A percentile compares a stretch with the other conserved stretches of the same genome.
These are phyloP conservation scores for Margaritifera margaritifera DNA, from an alignment of 2,888 invertebrate genomes.

Conservation along the genomic window DNA sequence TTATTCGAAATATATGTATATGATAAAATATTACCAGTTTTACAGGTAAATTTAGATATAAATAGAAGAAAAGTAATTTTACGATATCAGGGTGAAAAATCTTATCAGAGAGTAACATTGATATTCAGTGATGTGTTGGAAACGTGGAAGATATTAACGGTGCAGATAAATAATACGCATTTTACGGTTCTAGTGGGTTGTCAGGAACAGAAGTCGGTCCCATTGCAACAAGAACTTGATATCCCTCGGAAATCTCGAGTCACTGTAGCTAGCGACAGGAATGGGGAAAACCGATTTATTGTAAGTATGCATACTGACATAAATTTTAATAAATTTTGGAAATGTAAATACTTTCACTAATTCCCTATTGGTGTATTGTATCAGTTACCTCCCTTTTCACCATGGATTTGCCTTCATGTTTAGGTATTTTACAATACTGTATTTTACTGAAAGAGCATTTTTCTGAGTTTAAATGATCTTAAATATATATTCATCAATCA, in stretches of 20 bases:
- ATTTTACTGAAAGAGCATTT: too few relatives aligned
- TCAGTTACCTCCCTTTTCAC: too few relatives aligned
- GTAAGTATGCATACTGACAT: conserved; percentile 29
- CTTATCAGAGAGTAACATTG: conserved; percentile 54
- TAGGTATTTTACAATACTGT: too few relatives aligned
- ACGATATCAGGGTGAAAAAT: conserved; percentile 57
- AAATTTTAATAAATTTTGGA: not conserved
- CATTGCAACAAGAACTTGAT: conserved; percentile 42
- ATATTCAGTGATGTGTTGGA: conserved; percentile 39
- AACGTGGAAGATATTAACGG: conserved; percentile 44
- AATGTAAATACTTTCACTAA: not conserved
- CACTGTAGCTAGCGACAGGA: conserved; percentile 36
- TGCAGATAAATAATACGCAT: conserved; percentile 42
- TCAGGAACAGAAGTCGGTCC: conserved; percentile 25
- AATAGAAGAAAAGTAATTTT: conserved; percentile 43
- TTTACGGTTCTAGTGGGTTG: conserved; percentile 51
- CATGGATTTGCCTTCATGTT: too few relatives aligned
- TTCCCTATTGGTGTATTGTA: too few relatives aligned
- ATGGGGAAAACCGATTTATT: conserved; percentile 33
- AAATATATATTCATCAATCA: too few relatives aligned
- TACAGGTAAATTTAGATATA: conserved; percentile 53
- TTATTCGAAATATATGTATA: conserved; percentile 49
- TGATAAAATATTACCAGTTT: conserved; percentile 48
- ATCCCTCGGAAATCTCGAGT: conserved; percentile 44
- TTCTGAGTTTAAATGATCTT: too few relatives aligned